A percentile compares a stretch with the other conserved stretches of the same genome.
Evolutionary conservation across 2,113 vertebrate species (phyloP).

Genomic region (Lamprologus lemairii): DNA sequence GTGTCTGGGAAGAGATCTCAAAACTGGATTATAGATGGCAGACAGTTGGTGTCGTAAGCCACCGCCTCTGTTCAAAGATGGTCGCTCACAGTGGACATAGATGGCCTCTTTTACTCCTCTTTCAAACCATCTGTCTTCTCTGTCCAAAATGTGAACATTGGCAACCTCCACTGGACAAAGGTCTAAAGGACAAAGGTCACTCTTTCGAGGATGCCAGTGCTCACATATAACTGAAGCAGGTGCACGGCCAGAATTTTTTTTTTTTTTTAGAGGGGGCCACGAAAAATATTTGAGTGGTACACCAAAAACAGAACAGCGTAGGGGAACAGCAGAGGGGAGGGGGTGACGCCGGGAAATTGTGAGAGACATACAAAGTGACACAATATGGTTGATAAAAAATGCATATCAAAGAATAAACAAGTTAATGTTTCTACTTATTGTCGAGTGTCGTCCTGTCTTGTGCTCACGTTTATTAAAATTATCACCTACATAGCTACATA

Average conservation of each 20-base stretch:
- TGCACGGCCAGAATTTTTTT: fast-evolving
- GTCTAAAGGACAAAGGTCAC: background rate
- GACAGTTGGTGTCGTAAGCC: fast-evolving
- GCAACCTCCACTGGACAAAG: fast-evolving
- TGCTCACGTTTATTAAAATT: background rate
- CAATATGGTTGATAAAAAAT: background rate
- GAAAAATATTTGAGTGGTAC: fast-evolving
- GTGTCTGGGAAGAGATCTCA: fast-evolving
- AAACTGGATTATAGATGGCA: background rate
- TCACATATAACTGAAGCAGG: background rate
- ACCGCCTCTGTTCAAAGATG: fast-evolving
- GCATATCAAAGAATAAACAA: background rate
- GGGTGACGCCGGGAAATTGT: background rate
- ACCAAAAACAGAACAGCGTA: background rate
- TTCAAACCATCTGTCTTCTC: background rate
- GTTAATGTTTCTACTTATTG: background rate
- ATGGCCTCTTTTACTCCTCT: background rate
- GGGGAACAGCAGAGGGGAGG: background rate
- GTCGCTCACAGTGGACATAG: fast-evolving
- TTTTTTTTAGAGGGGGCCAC: background rate
- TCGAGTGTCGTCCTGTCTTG: background rate
- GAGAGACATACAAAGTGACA: background rate
- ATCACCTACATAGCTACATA: background rate
- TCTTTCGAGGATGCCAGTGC: background rate
- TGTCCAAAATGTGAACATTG: fast-evolving